Evolutionary conservation across 2,113 vertebrate species (phyloP).

Genomic region (Tychaedon coryphoeus): DNA sequence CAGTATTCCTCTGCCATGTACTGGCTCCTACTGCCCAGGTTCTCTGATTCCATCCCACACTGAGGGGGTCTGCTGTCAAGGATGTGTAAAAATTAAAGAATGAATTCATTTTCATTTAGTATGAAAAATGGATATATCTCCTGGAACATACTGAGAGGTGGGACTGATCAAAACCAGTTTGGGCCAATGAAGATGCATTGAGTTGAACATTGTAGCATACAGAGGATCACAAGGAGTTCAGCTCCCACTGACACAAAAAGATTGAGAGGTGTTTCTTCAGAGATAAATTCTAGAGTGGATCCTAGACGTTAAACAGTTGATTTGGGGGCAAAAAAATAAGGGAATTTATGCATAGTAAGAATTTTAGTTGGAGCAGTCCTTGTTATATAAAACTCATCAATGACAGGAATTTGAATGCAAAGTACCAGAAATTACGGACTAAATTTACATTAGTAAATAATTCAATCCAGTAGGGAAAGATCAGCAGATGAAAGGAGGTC

Average conservation of each 20-base stretch:
- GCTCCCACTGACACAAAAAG: not conserved
- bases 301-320: not conserved
- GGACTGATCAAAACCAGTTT: not conserved
- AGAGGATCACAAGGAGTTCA: not conserved
- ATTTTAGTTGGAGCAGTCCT: not conserved
- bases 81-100: not conserved
- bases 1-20: not conserved
- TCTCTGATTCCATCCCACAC: not conserved
- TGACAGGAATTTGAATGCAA: not conserved
- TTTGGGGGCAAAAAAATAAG: not conserved
- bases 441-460: not conserved
- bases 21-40: not conserved
- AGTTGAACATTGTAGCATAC: not conserved
- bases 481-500: not conserved
- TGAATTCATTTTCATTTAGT: not conserved
- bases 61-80: not conserved
- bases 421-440: not conserved
- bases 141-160: not conserved
- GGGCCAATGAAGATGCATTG: not conserved
- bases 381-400: not conserved
- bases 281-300: not conserved
- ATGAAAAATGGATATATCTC: not conserved
- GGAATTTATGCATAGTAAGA: not conserved
- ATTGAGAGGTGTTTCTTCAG: not conserved
- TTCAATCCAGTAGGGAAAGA: not conserved